Evolutionary conservation across 2,113 vertebrate species (phyloP), one percentile per base, ranked within the genome.

Genomic region (Synodontis membranacea): DNA sequence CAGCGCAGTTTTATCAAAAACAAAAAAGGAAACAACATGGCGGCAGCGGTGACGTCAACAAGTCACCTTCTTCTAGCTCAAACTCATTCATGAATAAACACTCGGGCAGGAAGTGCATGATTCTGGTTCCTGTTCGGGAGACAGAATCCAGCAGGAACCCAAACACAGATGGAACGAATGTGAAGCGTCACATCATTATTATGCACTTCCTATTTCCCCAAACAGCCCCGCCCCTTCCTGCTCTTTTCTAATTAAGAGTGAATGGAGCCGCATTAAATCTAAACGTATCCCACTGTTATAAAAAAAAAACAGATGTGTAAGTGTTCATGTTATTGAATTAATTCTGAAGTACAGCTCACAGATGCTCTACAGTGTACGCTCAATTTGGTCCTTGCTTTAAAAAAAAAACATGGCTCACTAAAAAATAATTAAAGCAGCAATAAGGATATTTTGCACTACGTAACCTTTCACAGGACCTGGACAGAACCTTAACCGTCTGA

Each of bases 1-100:
- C 84, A 75, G 37, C 12, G 64, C 66, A 39, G 44, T 34, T 75
- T 62, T 44, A 84, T 74, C 70, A 50, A 84, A 88, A 72, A 70
- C n/a, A 37, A 52, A 83, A 89, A 31, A 80, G 28, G 64, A 86
- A 42, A 60, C 46, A 50, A 74, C n/a, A 54, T 78, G 15, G 46
- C 11, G 79, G 64, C 52, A 54, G 17, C 9, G 21, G 70, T 3
- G 68, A 44, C 19, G 2, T 21, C 28, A 8, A 70, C 37, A 25
- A 28, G 72, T 37, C 64, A 3, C 31, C 64, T 21, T 4, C 39
- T 70, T 42, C 21, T 42, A 8, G 19, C 21, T 44, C 7, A 3
- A 25, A 42, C 68, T 72, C 37, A 19, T 66, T 7, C 7, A 5
- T 17, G 17, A 70, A 64, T 5, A 19, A 37, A 8, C 17, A 10